Conservation (phyloP, 2,888 invertebrate species). For the Stratiomys singularior region DNA sequence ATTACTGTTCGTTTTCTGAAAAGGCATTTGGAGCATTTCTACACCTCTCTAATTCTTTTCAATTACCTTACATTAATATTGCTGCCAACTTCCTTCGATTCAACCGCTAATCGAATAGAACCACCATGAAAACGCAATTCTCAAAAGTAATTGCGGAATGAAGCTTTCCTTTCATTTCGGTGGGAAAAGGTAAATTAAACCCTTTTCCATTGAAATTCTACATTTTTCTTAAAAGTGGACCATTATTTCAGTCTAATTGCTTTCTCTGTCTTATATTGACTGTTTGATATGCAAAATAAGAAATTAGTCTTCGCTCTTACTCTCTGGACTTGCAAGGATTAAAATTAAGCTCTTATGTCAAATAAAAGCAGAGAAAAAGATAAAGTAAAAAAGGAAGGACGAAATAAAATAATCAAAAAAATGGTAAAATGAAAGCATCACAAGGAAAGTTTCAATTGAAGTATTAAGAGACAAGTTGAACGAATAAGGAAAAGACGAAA, state of each 20-base stretch:
- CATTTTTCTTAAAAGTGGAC: not conserved
- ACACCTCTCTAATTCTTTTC: no score
- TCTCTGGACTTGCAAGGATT: not conserved
- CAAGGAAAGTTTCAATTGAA: not conserved
- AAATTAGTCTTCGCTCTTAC: slow-evolving; percentile 4
- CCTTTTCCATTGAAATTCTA: slow-evolving; percentile 3
- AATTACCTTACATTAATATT: no score
- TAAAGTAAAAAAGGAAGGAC: not conserved
- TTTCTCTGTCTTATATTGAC: slow-evolving; percentile 7
- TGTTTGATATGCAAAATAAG: slow-evolving; percentile 39
- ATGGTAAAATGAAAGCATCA: not conserved
- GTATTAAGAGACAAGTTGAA: not conserved
- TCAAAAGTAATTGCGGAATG: not conserved
- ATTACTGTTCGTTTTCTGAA: no score
- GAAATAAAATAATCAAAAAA: not conserved
- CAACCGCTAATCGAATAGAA: no score
- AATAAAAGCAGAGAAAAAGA: not conserved
- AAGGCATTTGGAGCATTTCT: no score
- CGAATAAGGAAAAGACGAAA: slow-evolving; percentile 18
- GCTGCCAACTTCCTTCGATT: no score
- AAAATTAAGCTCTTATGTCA: not conserved
- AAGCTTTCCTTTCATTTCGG: not conserved
- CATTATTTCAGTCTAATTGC: slow-evolving; percentile 32
- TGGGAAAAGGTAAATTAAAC: not conserved
- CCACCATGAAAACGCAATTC: not conserved